Evolutionary conservation across 2,888 invertebrate genomes (phyloP), one percentile per base, ranked within the genome.

Genomic region (Phrixothrix hirtus): DNA sequence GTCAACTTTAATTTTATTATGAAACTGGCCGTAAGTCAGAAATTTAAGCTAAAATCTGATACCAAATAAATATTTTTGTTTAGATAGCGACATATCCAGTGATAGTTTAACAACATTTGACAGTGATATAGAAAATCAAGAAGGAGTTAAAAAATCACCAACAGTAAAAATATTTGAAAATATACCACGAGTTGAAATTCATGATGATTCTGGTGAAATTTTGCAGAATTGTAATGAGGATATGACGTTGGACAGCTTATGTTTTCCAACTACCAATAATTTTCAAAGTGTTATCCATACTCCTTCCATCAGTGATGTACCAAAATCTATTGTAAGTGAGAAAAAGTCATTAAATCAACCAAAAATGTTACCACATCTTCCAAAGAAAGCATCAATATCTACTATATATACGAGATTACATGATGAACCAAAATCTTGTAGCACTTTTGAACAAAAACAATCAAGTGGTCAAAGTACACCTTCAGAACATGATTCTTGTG

Each of bases 181-280:
- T 14, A 65, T 65, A 11, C 89, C 90, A 0, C 78, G 87, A 42
- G 75, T 89, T 0, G 88, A 89, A 72, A 83, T 89, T 6, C 87
- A 87, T 67, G 67, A 67, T 45, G 66, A 69, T 37, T 34, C 54
- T 15, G 62, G 62, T 7, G 58, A 59, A 38, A 46, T 61, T 11
- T 34, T 64, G 7, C 48, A 55, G 25, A 53, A 55, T 35, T 50
- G 51, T 10, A 38, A 35, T 10, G 62, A 65, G 27, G 60, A 65
- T 27, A 58, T 67, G 11, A 55, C 60, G 13, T 51, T 64, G 38
- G 69, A 69, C 46, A 69, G 68, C 57, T 50, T 69, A 14, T 55
- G 48, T 16, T 41, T 48, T 12, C 17, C 48, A 17, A 1, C 30
- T 57, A 59, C 41, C 26, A 27, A 37, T 26, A n/a, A n/a, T n/a